Conservation (phyloP, 2,888 invertebrate species). For the Phaonia tiefii region DNA sequence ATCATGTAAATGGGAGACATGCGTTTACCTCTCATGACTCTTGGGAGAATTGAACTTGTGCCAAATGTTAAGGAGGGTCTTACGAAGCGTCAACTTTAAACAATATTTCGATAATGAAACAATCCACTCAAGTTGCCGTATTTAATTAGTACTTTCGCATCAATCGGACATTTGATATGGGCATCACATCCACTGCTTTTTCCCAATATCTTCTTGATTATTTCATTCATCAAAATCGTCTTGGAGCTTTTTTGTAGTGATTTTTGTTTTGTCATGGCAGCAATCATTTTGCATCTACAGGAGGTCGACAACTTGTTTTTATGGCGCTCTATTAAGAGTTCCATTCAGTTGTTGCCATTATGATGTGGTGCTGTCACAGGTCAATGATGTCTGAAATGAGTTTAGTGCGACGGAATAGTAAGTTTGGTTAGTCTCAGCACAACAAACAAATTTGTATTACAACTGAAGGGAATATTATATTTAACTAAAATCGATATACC, state of each 20-base stretch:
- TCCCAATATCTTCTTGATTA: constrained; percentile 25
- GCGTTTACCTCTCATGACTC: not conserved
- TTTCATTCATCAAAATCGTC: constrained; percentile 61
- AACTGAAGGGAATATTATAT: no score
- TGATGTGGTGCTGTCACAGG: constrained; percentile 46
- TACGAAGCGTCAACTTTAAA: no score
- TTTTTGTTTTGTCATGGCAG: not conserved
- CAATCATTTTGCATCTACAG: constrained; percentile 31
- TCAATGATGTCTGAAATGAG: not conserved
- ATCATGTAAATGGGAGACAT: constrained; percentile 17
- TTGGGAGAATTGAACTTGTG: not conserved
- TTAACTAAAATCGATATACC: no score
- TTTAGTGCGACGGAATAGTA: no score
- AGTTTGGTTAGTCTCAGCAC: no score
- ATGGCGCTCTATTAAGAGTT: not conserved
- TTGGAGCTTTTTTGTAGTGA: not conserved
- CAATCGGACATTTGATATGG: constrained; percentile 18
- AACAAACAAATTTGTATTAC: no score
- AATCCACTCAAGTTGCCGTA: not conserved
- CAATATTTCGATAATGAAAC: no score
- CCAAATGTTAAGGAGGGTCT: no score
- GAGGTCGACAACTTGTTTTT: constrained; percentile 43
- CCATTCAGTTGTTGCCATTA: constrained; percentile 12
- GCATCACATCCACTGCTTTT: constrained; percentile 1
- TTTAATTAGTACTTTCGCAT: constrained; percentile 24